Percentiles rank a stretch among this genome's conserved stretches.
Conservation (phyloP, 2,888 invertebrate genomes). For the Lamproptera curius region DNA sequence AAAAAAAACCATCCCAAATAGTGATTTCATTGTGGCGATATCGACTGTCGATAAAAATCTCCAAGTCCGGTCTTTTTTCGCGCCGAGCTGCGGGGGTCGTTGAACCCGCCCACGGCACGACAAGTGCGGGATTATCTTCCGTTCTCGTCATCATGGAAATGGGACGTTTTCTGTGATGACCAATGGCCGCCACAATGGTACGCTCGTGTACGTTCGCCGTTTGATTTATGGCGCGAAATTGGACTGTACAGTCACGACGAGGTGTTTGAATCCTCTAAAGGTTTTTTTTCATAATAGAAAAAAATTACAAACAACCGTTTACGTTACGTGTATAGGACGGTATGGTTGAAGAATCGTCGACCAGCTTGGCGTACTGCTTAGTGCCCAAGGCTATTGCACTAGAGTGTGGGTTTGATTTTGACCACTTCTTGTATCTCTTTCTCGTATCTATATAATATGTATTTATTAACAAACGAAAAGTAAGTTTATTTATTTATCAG, state of each 20-base stretch:
- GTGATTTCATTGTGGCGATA: constrained; percentile 14
- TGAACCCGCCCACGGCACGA: constrained; percentile 15
- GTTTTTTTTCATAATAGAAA: no score
- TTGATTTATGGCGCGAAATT: background rate
- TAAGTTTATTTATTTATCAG: no score
- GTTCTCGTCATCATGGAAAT: constrained; percentile 27
- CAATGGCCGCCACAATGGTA: background rate
- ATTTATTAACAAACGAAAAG: no score
- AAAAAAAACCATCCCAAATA: constrained; percentile 1
- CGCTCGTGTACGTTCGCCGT: background rate
- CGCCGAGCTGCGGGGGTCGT: constrained; percentile 6
- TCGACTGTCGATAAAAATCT: constrained; percentile 16
- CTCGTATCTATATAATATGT: no score
- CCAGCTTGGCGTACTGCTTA: no score
- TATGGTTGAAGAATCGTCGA: no score
- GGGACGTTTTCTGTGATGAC: constrained; percentile 27
- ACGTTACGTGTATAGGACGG: no score
- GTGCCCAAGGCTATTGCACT: no score
- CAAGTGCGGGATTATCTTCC: constrained; percentile 15
- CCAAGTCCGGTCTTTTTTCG: constrained; percentile 17
- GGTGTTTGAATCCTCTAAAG: no score
- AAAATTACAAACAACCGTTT: no score
- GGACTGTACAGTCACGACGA: background rate
- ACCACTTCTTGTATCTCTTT: no score
- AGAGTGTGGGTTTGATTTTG: no score